Evolutionary conservation across 2,797 vertebrate genomes (phyloP), one percentile per base, ranked within the genome.

Genomic region (Sarcoramphus papa): DNA sequence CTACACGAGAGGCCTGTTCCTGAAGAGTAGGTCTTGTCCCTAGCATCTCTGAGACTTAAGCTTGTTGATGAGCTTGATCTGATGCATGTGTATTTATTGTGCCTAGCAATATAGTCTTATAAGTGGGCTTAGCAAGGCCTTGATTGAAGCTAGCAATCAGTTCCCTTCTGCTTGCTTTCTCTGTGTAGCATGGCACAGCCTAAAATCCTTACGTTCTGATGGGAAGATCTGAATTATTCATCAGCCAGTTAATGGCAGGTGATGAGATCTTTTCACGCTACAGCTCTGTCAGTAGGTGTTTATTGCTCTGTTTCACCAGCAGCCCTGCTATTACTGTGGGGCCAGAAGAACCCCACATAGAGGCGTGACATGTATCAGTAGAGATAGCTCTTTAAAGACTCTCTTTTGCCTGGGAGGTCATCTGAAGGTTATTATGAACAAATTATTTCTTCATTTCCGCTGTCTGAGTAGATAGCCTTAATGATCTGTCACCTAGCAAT

Each of bases 401-500:
- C 96, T 92, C 89, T 98, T 98, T 98, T 97, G 94, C 98, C 97
- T 98, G 96, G 78, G 96, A 98, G 98, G 98, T 98, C 98, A 98
- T 97, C 94, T 98, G 96, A 98, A 98, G 97, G 98, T 98, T 98
- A 98, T 98, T 98, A 97, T 48, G 96, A 98, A 98, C 97, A 98
- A 98, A 98, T 98, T 98, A 98, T 98, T 98, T 98, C 98, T 98
- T 98, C 97, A 98, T 98, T 98, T 98, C 96, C 89, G 47, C 97
- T 98, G 98, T 98, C 98, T 98, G 98, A 97, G 97, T 98, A 98
- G 97, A 98, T 98, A 98, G 97, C 96, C 97, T 98, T 98, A 98
- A 98, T 98, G 98, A 98, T 98, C 98, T 98, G 98, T 98, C 98
- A 98, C 97, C 98, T 98, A 98, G 98, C 98, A 98, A 98, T 98